These are phyloP conservation scores for Leptinotarsa defecta DNA, from an alignment of 1,140 invertebrate genomes.

Conservation along the genomic window DNA sequence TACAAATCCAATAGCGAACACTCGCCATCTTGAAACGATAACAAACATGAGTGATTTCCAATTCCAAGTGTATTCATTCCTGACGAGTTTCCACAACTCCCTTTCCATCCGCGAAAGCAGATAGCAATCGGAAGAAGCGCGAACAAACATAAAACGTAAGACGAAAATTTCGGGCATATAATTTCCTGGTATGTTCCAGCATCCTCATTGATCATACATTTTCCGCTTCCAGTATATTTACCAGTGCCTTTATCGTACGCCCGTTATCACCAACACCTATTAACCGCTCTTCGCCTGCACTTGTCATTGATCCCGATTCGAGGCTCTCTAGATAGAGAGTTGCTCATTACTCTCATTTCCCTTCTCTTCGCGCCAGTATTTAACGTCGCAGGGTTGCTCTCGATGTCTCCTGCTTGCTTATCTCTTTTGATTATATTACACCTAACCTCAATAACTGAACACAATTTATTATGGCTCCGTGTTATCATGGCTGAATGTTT, in stretches of 20 bases:
- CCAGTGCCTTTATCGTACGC: slow-evolving; percentile 51
- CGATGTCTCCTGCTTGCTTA: slow-evolving; percentile 42
- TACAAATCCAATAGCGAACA: too few species aligned
- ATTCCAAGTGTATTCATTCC: not conserved
- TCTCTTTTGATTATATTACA: slow-evolving; percentile 51
- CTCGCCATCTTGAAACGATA: too few species aligned
- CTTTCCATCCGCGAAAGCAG: not conserved
- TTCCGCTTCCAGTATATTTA: slow-evolving; percentile 58
- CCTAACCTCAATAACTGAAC: slow-evolving; percentile 46
- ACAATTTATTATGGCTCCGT: slow-evolving; percentile 38
- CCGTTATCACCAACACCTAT: slow-evolving; percentile 57
- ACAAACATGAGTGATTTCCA: not conserved
- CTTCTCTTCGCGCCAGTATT: slow-evolving; percentile 38
- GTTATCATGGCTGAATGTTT: slow-evolving; percentile 14
- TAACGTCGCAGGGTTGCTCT: slow-evolving; percentile 42
- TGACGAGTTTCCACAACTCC: not conserved
- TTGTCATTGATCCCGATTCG: slow-evolving; percentile 57
- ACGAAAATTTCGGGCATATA: slow-evolving; percentile 52
- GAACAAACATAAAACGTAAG: slow-evolving; percentile 49
- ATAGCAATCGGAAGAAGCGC: slow-evolving; percentile 10
- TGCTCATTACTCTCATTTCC: slow-evolving; percentile 55
- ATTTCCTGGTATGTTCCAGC: slow-evolving; percentile 53
- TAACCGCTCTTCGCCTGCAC: slow-evolving; percentile 57
- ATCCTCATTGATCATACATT: slow-evolving; percentile 57
- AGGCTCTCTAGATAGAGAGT: slow-evolving; percentile 54